These are phyloP conservation scores for Orchesella cincta DNA, from an alignment of 1,140 invertebrate species.

Conservation along the genomic window DNA sequence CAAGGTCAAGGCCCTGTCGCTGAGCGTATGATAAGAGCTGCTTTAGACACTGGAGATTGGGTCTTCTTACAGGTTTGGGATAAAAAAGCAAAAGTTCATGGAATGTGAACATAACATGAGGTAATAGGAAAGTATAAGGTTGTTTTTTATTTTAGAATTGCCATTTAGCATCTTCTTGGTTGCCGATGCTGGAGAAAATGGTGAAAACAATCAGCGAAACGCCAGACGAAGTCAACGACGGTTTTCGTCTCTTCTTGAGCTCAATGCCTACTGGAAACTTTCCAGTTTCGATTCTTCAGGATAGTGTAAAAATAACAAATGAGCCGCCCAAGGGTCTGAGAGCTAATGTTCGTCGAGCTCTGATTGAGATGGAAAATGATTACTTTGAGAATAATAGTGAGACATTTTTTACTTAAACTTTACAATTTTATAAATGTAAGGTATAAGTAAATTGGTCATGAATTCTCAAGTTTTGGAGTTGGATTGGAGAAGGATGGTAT, in stretches of 20 bases:
- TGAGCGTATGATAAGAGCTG: slow-evolving; percentile 75
- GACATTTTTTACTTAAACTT: slow-evolving; percentile 61
- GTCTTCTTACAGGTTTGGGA: slow-evolving; percentile 67
- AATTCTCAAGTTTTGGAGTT: slow-evolving; percentile 68
- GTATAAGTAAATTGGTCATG: slow-evolving; percentile 30
- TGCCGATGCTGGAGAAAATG: slow-evolving; percentile 72
- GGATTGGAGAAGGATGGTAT: slow-evolving; percentile 69
- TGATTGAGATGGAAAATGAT: slow-evolving; percentile 73
- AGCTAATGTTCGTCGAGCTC: slow-evolving; percentile 74
- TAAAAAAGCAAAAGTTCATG: too few relatives aligned
- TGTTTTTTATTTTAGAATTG: slow-evolving; percentile 71
- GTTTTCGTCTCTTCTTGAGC: slow-evolving; percentile 82
- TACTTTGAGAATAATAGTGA: slow-evolving; percentile 80
- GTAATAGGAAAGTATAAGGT: slow-evolving; percentile 50
- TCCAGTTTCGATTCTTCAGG: slow-evolving; percentile 85
- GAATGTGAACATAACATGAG: too few relatives aligned
- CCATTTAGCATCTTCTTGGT: slow-evolving; percentile 88
- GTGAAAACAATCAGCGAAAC: slow-evolving; percentile 70
- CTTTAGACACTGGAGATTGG: slow-evolving; percentile 73
- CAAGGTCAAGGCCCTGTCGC: slow-evolving; percentile 87
- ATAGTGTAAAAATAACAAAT: slow-evolving; percentile 90
- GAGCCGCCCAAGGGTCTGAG: slow-evolving; percentile 84
- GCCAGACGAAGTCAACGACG: slow-evolving; percentile 62
- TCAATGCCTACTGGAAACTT: slow-evolving; percentile 84
- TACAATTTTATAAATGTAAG: slow-evolving; percentile 26